Base-by-base conservation (phyloP, 1,140 invertebrate species). In the Drosophila suzukii region DNA sequence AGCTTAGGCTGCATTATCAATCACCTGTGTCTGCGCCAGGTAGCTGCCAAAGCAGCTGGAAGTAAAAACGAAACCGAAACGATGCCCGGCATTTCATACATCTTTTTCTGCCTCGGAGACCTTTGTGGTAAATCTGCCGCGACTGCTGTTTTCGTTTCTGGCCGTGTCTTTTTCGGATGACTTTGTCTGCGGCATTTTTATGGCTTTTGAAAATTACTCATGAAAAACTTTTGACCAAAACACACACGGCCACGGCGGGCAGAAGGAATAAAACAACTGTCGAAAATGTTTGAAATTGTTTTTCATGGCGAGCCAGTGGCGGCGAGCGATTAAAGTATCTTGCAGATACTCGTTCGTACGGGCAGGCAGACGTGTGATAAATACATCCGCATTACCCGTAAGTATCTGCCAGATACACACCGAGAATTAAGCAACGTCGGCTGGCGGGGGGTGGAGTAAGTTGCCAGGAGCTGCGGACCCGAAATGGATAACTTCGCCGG, bases 301-400 rank as follows among this genome's bases (percentile, higher is more conserved):
- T 62, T 60, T 72, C 65, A 57, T 71, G 66, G 65, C 66, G 34
- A 56, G 24, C 66, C 38, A 43, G 49, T 43, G 30, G 36, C 57
- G 61, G 34, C 53, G 58, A 46, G 49, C 73, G 72, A 76, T 59
- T 76, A 59, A 76, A 76, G 72, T 88, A 86, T 88, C 82, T 88
- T 46, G 61, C 75, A 83, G 83, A 85, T 88, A 77, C 70, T 74
- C 49, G 12, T 44, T 58, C 38, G 71, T 46, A 27, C 53, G 36
- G 46, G 75, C 62, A 55, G 61, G 75, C 82, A 83, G 82, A 82
- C 84, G 83, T 88, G 84, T 83, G 84, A 86, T 86, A 86, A 86
- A 88, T 86, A 82, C 83, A 88, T 86, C 83, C 83, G 83, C 83
- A 86, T 86, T 88, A 83, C 75, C 62, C 71, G 61, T 77, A 71